Percentiles rank a stretch among this genome's conserved stretches.
Conservation (phyloP, 2,797 vertebrate species). For the Borostomias antarcticus region DNA sequence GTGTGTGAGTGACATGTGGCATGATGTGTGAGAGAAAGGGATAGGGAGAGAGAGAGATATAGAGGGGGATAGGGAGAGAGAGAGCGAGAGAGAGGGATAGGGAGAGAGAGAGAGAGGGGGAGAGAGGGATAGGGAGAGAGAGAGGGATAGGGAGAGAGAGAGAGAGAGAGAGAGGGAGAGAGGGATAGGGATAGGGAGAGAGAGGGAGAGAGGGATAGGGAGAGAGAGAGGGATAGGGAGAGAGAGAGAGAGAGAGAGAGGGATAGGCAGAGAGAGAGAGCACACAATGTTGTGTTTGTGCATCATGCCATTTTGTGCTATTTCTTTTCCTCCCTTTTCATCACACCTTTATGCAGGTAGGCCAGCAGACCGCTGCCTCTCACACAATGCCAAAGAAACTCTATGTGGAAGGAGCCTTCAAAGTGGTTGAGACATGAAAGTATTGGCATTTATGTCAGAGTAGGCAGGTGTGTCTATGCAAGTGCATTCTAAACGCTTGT, state of each 20-base stretch:
- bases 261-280: neutral
- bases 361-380: constrained; percentile 48
- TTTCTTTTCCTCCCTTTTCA: constrained; percentile 29
- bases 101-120: too few species aligned
- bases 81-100: too few species aligned
- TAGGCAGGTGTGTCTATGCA: constrained; percentile 5
- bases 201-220: too few species aligned
- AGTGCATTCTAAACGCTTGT: neutral
- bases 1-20: constrained; percentile 41
- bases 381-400: constrained; percentile 60
- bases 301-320: neutral
- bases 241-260: neutral
- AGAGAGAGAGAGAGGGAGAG: too few species aligned
- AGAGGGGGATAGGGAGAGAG: too few species aligned
- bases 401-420: constrained; percentile 47
- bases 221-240: too few species aligned
- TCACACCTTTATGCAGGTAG: constrained; percentile 49
- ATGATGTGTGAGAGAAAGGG: constrained; percentile 55
- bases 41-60: too few species aligned
- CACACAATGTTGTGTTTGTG: constrained; percentile 7
- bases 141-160: too few species aligned
- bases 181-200: too few species aligned
- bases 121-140: too few species aligned
- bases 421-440: constrained; percentile 54
- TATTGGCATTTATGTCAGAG: constrained; percentile 36